Evolutionary conservation across 2,113 vertebrate species (phyloP).

Genomic region (Polypterus senegalus): DNA sequence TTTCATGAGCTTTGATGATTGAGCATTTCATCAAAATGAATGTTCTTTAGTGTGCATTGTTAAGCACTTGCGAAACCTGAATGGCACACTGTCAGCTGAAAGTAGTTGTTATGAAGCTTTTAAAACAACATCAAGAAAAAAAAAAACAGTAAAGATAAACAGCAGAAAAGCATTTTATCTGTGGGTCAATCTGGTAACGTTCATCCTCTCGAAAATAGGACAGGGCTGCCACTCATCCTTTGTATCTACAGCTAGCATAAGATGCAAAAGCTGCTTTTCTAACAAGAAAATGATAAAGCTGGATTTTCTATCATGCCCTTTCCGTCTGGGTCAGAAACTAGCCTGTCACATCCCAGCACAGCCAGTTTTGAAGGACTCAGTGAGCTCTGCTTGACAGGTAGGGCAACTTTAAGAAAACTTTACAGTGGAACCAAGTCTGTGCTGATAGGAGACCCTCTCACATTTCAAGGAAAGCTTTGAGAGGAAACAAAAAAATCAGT

Average conservation of each 20-base stretch:
- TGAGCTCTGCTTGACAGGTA: conserved; percentile 8
- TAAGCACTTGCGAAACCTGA: too few species aligned
- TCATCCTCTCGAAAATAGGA: conserved; percentile 18
- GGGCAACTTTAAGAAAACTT: background rate
- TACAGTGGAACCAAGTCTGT: too few species aligned
- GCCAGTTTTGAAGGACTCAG: background rate
- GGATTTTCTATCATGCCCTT: conserved; percentile 13
- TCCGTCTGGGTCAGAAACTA: conserved; percentile 7
- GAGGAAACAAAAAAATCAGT: too few species aligned
- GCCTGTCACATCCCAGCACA: conserved; percentile 5
- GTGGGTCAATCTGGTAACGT: conserved; percentile 17
- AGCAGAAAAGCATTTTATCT: too few species aligned
- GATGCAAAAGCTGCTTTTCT: conserved; percentile 3
- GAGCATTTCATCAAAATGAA: too few species aligned
- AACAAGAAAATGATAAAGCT: conserved; percentile 13
- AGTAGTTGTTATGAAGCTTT: too few species aligned
- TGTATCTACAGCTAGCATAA: conserved; percentile 8
- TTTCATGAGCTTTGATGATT: too few species aligned
- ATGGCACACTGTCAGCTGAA: too few species aligned
- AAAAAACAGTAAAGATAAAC: background rate
- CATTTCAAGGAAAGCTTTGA: too few species aligned
- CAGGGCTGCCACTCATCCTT: conserved; percentile 20
- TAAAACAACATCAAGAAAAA: background rate
- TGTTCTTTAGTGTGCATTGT: too few species aligned
- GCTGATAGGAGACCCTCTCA: too few species aligned